Base-by-base conservation (phyloP, 2,113 vertebrate genomes). In the Pteruthius melanotis region DNA sequence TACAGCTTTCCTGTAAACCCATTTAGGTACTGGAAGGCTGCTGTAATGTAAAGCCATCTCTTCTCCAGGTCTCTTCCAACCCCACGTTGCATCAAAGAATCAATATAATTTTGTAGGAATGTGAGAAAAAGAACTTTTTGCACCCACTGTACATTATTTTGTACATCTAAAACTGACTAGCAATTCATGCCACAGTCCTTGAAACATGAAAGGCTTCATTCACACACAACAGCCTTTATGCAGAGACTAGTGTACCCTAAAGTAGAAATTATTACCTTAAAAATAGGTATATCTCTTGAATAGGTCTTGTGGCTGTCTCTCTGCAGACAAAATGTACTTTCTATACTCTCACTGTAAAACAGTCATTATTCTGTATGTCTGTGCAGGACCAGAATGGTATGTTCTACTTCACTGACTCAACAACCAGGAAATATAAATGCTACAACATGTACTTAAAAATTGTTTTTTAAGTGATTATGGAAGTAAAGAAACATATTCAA, bases 351-450 rank as follows among this genome's bases (percentile, higher is more conserved):
- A 1, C 9, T 44, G 11, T 42, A 52, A 60, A 75, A n/a, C 11
- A 42, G 13, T 3, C 15, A 60, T 74, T 49, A 11, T 47, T 64
- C 31, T 56, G 4, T 6, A 45, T 60, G 23, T 42, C 21, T 53
- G 9, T 61, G 57, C 11, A 53, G 39, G 10, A 71, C 21, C 1
- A 2, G 30, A 61, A 71, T 3, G 1, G 0, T 10, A 40, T 50
- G 13, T 37, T 47, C 30, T 40, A 18, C 31, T 63, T 31, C 7
- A 53, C 6, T 35, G 9, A 23, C 39, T 44, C 53, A 47, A 56
- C 15, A 61, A 30, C 7, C 31, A 90, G 24, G 18, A 77, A 76
- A 61, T 7, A 8, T 1, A 28, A 89, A 47, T 57, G 10, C 13
- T 17, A 56, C 5, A 47, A 15, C 10, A 26, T 66, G 28, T 30